Evolutionary conservation across 2,797 vertebrate species (phyloP).

Genomic region (Luscinia megarhynchos): DNA sequence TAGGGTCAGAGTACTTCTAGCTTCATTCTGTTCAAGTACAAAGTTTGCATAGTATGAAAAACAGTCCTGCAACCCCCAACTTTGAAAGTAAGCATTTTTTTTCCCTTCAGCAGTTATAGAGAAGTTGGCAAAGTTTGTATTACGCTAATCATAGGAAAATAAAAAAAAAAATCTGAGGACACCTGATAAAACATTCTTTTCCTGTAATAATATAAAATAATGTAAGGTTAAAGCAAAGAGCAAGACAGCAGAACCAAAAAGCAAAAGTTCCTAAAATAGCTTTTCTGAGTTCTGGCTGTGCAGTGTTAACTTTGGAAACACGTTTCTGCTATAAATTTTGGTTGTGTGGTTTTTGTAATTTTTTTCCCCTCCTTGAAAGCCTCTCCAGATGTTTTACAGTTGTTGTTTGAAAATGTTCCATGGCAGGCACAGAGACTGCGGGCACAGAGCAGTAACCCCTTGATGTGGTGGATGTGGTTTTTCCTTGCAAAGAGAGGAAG

Average conservation of each 20-base stretch:
- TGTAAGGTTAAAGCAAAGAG: neutral
- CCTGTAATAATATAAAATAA: constrained; percentile 22
- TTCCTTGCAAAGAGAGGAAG: constrained; percentile 23
- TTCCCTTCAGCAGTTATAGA: neutral
- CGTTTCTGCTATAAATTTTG: constrained; percentile 58
- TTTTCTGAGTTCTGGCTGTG: constrained; percentile 41
- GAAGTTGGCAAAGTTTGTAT: neutral
- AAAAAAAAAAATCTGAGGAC: neutral
- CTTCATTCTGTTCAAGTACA: neutral
- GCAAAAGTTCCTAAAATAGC: constrained; percentile 39
- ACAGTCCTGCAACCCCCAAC: neutral
- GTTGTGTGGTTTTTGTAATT: constrained; percentile 33
- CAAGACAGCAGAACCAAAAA: neutral
- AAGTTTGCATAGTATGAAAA: neutral
- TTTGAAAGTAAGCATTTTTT: neutral
- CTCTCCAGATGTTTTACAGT: constrained; percentile 67
- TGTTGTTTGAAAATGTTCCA: constrained; percentile 55
- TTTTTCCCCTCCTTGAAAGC: constrained; percentile 38
- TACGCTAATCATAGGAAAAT: neutral
- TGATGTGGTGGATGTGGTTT: constrained; percentile 52
- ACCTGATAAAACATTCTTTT: constrained; percentile 51
- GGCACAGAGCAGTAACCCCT: constrained; percentile 24
- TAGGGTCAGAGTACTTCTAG: neutral
- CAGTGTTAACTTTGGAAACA: constrained; percentile 65
- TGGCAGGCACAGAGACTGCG: neutral